phyloP scores from a whole-genome alignment of 2,888 invertebrate species.

The Andricus quercusramuli region DNA sequence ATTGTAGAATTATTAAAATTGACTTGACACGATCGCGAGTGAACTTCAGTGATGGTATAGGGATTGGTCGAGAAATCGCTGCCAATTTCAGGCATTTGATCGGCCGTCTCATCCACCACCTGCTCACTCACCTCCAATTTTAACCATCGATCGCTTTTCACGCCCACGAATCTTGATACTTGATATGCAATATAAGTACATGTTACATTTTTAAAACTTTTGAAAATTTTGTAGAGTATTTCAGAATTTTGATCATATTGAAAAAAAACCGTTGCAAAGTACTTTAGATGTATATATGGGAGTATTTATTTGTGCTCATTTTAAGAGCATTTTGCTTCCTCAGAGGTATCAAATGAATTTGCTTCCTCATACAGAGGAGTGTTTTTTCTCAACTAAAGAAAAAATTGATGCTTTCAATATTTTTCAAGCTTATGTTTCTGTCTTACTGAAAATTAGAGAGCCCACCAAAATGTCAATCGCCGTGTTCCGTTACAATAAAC shows the following conservation, averaged over 20 bases:
- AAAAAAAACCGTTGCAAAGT: no score
- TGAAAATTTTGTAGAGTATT: neutral
- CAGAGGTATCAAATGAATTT: no score
- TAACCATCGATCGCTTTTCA: slow-evolving; percentile 18
- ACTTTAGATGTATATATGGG: no score
- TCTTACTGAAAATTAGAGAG: no score
- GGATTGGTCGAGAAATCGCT: slow-evolving; percentile 64
- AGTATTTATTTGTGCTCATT: no score
- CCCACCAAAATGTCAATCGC: no score
- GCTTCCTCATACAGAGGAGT: no score
- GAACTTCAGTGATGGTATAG: slow-evolving; percentile 41
- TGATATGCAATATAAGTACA: neutral
- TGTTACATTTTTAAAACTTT: neutral
- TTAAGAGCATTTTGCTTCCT: no score
- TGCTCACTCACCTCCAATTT: slow-evolving; percentile 52
- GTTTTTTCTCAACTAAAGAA: no score
- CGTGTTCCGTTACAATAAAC: no score
- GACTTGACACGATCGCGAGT: slow-evolving; percentile 57
- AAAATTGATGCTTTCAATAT: no score
- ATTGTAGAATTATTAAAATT: slow-evolving; percentile 70
- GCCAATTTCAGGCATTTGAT: slow-evolving; percentile 70
- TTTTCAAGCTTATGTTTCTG: no score
- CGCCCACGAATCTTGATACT: slow-evolving; percentile 11
- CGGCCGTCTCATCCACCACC: slow-evolving; percentile 70
- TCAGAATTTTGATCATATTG: neutral